Evolutionary conservation across 2,113 vertebrate species (phyloP).

Genomic region (Dasyornis broadbenti): DNA sequence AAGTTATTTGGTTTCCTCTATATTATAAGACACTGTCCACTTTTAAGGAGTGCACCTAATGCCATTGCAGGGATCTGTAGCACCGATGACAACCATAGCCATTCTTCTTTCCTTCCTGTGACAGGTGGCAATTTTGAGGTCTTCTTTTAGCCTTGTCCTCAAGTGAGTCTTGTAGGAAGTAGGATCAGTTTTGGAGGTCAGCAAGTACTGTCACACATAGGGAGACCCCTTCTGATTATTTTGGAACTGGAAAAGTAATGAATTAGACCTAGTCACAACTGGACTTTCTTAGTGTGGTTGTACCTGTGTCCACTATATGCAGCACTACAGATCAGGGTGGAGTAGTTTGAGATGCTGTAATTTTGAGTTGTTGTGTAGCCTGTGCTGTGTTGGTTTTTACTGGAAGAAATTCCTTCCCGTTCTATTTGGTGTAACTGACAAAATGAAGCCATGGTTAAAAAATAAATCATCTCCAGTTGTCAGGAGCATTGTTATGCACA

Average conservation of each 20-base stretch:
- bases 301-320: neutral
- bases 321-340: neutral
- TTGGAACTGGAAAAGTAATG: neutral
- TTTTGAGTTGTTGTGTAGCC: neutral
- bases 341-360: neutral
- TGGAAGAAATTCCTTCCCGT: neutral
- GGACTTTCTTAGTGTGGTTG: neutral
- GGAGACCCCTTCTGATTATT: neutral
- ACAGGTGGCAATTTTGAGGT: neutral
- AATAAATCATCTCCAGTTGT: slow-evolving; percentile 36
- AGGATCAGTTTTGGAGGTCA: neutral
- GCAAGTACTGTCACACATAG: neutral
- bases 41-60: neutral
- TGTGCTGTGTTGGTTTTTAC: neutral
- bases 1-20: neutral
- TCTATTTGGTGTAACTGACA: slow-evolving; percentile 1
- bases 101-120: neutral
- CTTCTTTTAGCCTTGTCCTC: neutral
- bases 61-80: neutral
- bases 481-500: slow-evolving; percentile 36
- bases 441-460: slow-evolving; percentile 52
- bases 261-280: neutral
- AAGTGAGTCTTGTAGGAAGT: neutral
- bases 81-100: neutral
- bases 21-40: neutral